phyloP scores from a whole-genome alignment of 1,140 invertebrate genomes.

The Aphis craccivora region DNA sequence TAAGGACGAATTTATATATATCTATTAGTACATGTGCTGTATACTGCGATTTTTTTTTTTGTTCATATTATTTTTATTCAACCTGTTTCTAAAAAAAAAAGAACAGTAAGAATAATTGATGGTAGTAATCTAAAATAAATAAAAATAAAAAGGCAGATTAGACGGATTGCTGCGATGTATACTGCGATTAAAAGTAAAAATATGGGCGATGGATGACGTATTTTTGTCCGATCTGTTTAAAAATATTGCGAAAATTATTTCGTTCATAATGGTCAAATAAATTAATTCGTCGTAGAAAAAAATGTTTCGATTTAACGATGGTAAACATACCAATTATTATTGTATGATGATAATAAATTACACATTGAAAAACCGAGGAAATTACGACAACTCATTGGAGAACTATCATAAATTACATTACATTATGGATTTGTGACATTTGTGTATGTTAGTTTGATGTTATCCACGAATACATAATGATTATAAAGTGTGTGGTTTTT shows the following conservation, averaged over 20 bases:
- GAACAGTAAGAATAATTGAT: no score
- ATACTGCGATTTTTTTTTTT: no score
- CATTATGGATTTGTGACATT: neutral
- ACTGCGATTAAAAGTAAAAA: neutral
- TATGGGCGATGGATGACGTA: neutral
- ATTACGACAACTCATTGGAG: neutral
- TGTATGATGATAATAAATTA: neutral
- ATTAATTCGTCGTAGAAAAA: neutral
- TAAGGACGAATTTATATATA: no score
- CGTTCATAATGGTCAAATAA: neutral
- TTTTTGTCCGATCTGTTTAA: neutral
- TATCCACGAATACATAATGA: neutral
- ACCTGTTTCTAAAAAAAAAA: no score
- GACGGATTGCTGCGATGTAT: no score
- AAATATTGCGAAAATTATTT: neutral
- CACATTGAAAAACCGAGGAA: neutral
- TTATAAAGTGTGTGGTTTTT: no score
- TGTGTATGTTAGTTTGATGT: neutral
- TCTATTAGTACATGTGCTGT: no score
- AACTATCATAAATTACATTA: neutral
- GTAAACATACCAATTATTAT: neutral
- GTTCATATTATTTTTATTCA: no score
- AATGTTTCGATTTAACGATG: neutral
- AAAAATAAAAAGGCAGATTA: no score
- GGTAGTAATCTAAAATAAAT: no score